Base-by-base conservation (phyloP, 2,113 vertebrate genomes). In the Polypterus bichir region DNA sequence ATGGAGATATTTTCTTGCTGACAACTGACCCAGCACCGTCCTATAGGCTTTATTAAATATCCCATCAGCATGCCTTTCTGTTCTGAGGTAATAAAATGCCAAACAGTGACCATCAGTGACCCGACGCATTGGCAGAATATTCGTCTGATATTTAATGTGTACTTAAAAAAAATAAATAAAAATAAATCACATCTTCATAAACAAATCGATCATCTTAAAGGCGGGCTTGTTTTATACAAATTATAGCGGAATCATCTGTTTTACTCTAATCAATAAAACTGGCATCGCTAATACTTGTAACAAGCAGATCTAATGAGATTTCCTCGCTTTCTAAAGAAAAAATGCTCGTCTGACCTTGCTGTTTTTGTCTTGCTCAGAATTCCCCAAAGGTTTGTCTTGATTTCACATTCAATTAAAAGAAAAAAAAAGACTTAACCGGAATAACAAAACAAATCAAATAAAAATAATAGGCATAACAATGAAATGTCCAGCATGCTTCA, bases 41-140 rank as follows among this genome's bases (percentile, higher is more conserved):
- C 91, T 90, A 83, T 96, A 96, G 81, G 90, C 91, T 89, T 93
- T 89, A 84, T 92, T 90, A 84, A 97, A 92, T 79, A 94, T 86
- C 75, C 85, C 92, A 74, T 90, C 90, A 76, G 91, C 88, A 63
- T 93, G 91, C 80, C 95, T 82, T 79, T 87, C 81, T 72, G 70
- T 76, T 83, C 85, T 86, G 79, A 66, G 73, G 72, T 89, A 79
- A 75, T 73, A 80, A 73, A 82, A 72, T 68, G 65, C 69, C 80
- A 83, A 70, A 80, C 67, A 83, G 68, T 81, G 67, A 77, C 69
- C 66, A 69, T 79, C 78, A 79, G 75, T 73, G 72, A 77, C 74
- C 72, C 69, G 70, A 74, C 73, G 62, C 66, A 70, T 64, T 60
- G 61, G 73, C 73, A 70, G 71, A 61, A 72, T 63, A 74, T 27